Conservation (phyloP, 2,888 invertebrate species). For the Drosophila nigricruria region DNA sequence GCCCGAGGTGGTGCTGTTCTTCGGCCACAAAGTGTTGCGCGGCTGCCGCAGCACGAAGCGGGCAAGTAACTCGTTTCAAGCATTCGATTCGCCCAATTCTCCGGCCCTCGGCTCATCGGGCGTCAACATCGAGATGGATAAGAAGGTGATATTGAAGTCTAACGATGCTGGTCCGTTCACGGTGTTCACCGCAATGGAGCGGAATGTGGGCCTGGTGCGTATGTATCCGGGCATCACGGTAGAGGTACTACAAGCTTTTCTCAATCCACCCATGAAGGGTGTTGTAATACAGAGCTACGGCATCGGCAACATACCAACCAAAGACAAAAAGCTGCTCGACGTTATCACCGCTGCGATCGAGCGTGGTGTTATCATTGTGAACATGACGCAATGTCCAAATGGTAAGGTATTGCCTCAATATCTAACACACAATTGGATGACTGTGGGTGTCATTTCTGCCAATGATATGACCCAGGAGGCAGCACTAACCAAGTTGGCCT, state of each 20-base stretch:
- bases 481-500: slow-evolving; percentile 95
- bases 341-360: slow-evolving; percentile 89
- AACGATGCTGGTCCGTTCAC: slow-evolving; percentile 88
- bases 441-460: slow-evolving; percentile 81
- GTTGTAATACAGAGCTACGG: slow-evolving; percentile 97
- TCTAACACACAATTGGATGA: slow-evolving; percentile 89
- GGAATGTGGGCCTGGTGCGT: slow-evolving; percentile 93
- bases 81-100: slow-evolving; percentile 90
- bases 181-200: slow-evolving; percentile 90
- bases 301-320: slow-evolving; percentile 95
- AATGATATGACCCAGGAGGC: slow-evolving; percentile 92
- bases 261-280: slow-evolving; percentile 91
- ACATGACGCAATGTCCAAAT: slow-evolving; percentile 94
- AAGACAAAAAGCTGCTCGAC: slow-evolving; percentile 90
- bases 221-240: slow-evolving; percentile 96
- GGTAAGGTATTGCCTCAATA: slow-evolving; percentile 93
- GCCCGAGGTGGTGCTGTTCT: slow-evolving; percentile 97
- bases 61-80: slow-evolving; percentile 75
- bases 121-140: slow-evolving; percentile 86
- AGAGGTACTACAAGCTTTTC: slow-evolving; percentile 89
- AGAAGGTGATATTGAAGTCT: slow-evolving; percentile 86
- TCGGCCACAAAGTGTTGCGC: slow-evolving; percentile 93
- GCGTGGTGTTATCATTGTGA: slow-evolving; percentile 93
- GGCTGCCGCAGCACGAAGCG: slow-evolving; percentile 89
- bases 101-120: slow-evolving; percentile 92